Evolutionary conservation across 2,113 vertebrate genomes (phyloP).

Genomic region (Nyctibius bracteatus): DNA sequence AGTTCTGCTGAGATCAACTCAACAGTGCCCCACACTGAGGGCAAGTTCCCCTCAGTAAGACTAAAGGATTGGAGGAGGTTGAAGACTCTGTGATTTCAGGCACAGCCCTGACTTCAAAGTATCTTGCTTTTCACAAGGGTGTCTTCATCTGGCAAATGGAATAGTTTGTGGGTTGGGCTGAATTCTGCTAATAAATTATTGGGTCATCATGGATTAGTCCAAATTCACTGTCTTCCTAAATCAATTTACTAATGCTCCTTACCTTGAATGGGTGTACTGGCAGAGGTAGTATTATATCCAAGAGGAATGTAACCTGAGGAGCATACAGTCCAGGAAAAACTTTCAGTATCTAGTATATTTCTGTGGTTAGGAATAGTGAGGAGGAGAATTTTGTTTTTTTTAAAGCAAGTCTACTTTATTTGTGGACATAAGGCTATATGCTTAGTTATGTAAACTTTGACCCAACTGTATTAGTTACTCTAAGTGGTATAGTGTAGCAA

Average conservation of each 20-base stretch:
- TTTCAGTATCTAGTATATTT: not conserved
- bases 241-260: not conserved
- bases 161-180: not conserved
- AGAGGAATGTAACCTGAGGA: not conserved
- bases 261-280: not conserved
- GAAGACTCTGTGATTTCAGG: not conserved
- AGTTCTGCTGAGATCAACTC: not conserved
- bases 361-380: not conserved
- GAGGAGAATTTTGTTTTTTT: not conserved
- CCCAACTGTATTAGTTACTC: not conserved
- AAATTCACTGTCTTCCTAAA: not conserved
- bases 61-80: not conserved
- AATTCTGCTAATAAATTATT: not conserved
- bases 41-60: not conserved
- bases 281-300: not conserved
- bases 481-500: not conserved
- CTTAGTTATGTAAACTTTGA: not conserved
- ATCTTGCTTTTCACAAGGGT: not conserved
- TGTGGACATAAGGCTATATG: not conserved
- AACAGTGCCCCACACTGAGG: accelerated
- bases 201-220: not conserved
- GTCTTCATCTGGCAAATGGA: not conserved
- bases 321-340: not conserved
- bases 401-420: not conserved
- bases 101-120: not conserved